Evolutionary conservation across 2,888 invertebrate genomes (phyloP), one percentile per base, ranked within the genome.

Genomic region (Elmis aenea): DNA sequence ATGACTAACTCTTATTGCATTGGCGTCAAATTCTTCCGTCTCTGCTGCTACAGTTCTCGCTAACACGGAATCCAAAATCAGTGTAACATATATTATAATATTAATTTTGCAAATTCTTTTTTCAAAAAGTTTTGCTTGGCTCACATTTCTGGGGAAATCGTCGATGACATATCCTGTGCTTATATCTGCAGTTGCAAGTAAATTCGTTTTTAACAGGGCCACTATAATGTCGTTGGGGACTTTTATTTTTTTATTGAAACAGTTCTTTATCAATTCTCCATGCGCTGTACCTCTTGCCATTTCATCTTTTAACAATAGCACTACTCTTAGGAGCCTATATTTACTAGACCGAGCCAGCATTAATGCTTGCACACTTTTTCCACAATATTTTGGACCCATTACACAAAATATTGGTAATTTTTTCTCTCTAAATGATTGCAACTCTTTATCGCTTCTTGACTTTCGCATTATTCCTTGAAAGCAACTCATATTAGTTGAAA

Each of bases 91-190:
- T 26, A 53, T 46, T 20, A 53, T 42, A 9, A 50, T 29, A 6
- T 33, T 46, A 10, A 48, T 46, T 36, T 51, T 50, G 27, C 54
- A 51, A 28, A 56, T 53, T 38, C 51, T 47, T 23, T 36, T 44
- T 42, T 57, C 54, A 32, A 57, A 57, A 5, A 47, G 34, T 35
- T 50, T 48, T 1, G 49, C 51, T 41, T 58, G 51, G 3, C 33
- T 26, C 9, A 57, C 9, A 34, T 45, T 39, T 6, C 35, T 29
- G 1, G 58, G 58, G 46, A 57, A 58, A 3, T 54, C 56, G 26
- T 51, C 50, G 20, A 58, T 31, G 24, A 58, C 54, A 33, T 50
- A 57, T 3, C 57, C 57, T 2, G 15, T 27, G 3, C 29, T 29
- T 12, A 33, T 32, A 24, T 49, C 36, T 14, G 26, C 40, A 5